Evolutionary conservation across 2,113 vertebrate genomes (phyloP), one percentile per base, ranked within the genome.

Genomic region (Chaetura pelagica): DNA sequence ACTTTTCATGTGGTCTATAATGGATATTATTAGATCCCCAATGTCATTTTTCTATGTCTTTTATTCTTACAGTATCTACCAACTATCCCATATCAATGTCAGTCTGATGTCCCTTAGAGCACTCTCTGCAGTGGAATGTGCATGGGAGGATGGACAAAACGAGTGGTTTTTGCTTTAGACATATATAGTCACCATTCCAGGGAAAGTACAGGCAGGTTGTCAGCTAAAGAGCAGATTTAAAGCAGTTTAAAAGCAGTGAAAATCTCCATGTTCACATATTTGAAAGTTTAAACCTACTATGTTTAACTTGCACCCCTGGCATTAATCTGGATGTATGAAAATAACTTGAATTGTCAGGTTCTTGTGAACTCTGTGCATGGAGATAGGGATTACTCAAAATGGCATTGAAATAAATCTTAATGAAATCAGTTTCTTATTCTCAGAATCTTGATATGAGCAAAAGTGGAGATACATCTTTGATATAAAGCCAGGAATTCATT

Each of bases 71-170:
- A 26, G 15, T 26, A 32, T 38, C 40, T 48, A 16, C 40, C 29
- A 76, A 0, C n/a, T 57, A 4, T 18, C 8, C 32, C 17, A 6
- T 63, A 34, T 15, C 0, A 0, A 30, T 74, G 22, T 87, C 69
- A 34, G 21, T 51, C n/a, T 59, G 20, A 6, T 49, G 24, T 76
- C 72, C 58, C 27, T 69, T 55, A 48, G 30, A 68, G 51, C 76
- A 15, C 55, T 73, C 32, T 66, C 6, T 38, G 69, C 30, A 10
- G 35, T 80, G 49, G 61, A 76, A 66, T 21, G 4, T 72, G 15
- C 1, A 3, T 72, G 62, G 30, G 27, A 69, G 58, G 35, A 66
- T 62, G 64, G 26, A 18, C 21, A 40, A 59, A 34, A 76, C 2
- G 2, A 4, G 12, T 59, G 24, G 2, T 1, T 57, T 85, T 84